Percentiles rank a stretch among this genome's conserved stretches.
Evolutionary conservation across 53 echinoderm and acorn worm species (phyloP).

Genomic region (Antedon mediterranea): DNA sequence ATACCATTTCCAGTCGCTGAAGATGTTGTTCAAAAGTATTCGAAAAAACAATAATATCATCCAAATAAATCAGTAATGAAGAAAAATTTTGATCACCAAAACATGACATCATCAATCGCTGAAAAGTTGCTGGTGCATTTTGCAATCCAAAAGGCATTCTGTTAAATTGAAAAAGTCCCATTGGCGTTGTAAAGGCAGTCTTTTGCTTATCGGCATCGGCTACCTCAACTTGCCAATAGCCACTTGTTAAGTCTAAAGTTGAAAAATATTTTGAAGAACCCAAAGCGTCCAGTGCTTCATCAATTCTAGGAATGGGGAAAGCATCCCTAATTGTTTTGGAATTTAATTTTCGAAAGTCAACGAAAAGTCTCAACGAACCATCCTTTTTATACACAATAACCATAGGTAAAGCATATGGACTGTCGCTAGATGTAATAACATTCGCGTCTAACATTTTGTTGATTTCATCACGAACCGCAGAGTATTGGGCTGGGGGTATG

Average conservation of each 20-base stretch:
- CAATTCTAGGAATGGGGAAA: slow-evolving; percentile 25
- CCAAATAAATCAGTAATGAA: slow-evolving; percentile 5
- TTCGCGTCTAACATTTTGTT: too few relatives aligned
- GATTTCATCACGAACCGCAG: too few relatives aligned
- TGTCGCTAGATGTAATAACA: too few relatives aligned
- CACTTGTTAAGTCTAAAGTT: slow-evolving; percentile 11
- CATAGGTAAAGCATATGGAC: too few relatives aligned
- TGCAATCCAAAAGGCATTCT: slow-evolving; percentile 15
- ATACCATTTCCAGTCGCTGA: not conserved
- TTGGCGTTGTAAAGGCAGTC: slow-evolving; percentile 8
- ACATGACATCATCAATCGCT: not conserved
- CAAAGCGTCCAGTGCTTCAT: slow-evolving; percentile 25
- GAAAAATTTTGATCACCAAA: slow-evolving; percentile 4
- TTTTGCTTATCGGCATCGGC: slow-evolving; percentile 17
- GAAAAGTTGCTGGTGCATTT: slow-evolving; percentile 13
- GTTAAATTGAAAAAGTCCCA: slow-evolving; percentile 12
- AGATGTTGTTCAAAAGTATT: slow-evolving; percentile 3
- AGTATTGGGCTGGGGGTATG: too few relatives aligned
- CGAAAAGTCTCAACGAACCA: too few relatives aligned
- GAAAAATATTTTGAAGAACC: slow-evolving; percentile 18
- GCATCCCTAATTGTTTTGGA: slow-evolving; percentile 13
- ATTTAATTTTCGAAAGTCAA: slow-evolving; percentile 4
- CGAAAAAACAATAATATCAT: slow-evolving; percentile 8
- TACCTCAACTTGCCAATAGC: slow-evolving; percentile 26
- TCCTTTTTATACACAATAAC: too few relatives aligned